Base-by-base conservation (phyloP, 2,797 vertebrate genomes). In the Sebastes miniatus region DNA sequence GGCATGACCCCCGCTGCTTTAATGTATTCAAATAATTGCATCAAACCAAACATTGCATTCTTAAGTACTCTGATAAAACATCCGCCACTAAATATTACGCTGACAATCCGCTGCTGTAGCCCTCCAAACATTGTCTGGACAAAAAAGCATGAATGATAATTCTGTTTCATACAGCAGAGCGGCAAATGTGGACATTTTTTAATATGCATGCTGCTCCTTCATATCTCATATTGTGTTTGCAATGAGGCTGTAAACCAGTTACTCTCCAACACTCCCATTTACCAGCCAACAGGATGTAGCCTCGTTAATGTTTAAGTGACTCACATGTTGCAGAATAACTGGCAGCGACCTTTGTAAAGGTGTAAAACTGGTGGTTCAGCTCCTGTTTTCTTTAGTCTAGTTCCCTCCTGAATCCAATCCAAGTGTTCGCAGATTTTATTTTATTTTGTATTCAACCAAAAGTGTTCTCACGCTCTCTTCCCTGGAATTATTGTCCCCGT, bases 1-100 rank as follows among this genome's bases (percentile, higher is more conserved):
- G 87, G 69, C 77, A 59, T 54, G 43, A 75, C 79, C 54, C 84
- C 79, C 57, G 67, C 86, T 80, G 86, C 77, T 92, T 84, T 84
- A 88, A 92, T 88, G 80, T 76, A 84, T 88, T 90, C 84, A 32
- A 77, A 76, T 88, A 89, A 93, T 76, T 83, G 78, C 85, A 81
- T 87, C 79, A 83, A 86, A 79, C 74, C 47, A 84, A 89, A 87
- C 77, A 77, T 59, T 75, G 83, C 61, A 73, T 74, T 84, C 57
- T 56, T 64, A 73, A 90, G 72, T 34, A 59, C 76, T 73, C 69
- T 80, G 69, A 52, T 69, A 63, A 81, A 82, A 76, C 76, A 80
- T 69, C 43, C 32, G 52, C 43, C 5, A 16, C 20, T 82, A 76
- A 83, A 69, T 72, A 83, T 39, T 50, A 11, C 36, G 3, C 64